Evolutionary conservation across 2,797 vertebrate species (phyloP).

Genomic region (Linurgus olivaceus): DNA sequence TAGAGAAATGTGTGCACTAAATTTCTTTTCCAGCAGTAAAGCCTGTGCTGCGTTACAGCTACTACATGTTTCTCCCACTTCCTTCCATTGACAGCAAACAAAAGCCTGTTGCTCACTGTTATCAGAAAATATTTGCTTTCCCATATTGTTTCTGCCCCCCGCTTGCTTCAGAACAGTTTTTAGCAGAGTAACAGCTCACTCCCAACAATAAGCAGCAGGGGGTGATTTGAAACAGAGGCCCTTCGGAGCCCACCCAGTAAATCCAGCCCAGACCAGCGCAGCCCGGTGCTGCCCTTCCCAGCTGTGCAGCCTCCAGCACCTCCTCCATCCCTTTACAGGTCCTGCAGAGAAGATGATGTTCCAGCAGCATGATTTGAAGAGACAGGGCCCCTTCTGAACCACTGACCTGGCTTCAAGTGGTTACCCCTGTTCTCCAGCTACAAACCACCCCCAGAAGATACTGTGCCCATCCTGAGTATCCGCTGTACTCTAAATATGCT

Average conservation of each 20-base stretch:
- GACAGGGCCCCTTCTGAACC: rapidly evolving
- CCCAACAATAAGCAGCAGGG: not conserved
- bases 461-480: not conserved
- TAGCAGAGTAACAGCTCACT: not conserved
- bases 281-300: rapidly evolving
- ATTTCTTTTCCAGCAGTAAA: not conserved
- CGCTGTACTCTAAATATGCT: not conserved
- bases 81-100: conserved; percentile 47
- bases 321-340: not conserved
- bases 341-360: rapidly evolving
- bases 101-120: not conserved
- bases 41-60: not conserved
- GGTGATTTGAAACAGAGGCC: not conserved
- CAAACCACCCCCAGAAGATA: not conserved
- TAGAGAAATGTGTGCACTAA: not conserved
- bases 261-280: not conserved
- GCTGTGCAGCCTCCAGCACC: not conserved
- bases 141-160: not conserved
- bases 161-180: not conserved
- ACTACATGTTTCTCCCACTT: not conserved
- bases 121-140: conserved; percentile 2
- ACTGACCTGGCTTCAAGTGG: not conserved
- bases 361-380: not conserved
- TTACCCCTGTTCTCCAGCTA: not conserved
- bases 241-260: rapidly evolving